These are phyloP conservation scores for Odontocolon sp. DNA, from an alignment of 2,888 invertebrate species.

Conservation along the genomic window DNA sequence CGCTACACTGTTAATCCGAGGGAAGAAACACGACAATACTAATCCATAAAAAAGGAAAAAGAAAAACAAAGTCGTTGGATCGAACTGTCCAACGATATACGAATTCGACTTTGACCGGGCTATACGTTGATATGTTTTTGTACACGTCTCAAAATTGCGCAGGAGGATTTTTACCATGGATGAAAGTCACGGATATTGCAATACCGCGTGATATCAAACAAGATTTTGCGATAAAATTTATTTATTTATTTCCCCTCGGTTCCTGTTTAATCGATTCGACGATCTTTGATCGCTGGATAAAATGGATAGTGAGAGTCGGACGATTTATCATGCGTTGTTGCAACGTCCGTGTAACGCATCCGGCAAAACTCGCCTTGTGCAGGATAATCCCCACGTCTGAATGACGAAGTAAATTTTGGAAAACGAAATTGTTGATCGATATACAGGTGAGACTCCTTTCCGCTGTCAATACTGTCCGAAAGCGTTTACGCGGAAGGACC, in stretches of 20 bases:
- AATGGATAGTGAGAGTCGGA: neutral
- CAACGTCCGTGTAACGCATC: constrained; percentile 66
- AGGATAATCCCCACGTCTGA: constrained; percentile 69
- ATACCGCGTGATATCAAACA: constrained; percentile 1
- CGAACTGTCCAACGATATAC: neutral
- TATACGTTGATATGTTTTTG: constrained; percentile 12
- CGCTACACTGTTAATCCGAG: neutral
- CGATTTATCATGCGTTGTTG: constrained; percentile 25
- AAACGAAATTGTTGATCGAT: constrained; percentile 56
- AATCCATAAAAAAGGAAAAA: too few species aligned
- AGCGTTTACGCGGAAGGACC: constrained; percentile 92
- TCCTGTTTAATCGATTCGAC: neutral
- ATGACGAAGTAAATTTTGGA: constrained; percentile 58
- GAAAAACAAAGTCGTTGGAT: neutral
- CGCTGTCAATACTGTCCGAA: constrained; percentile 93
- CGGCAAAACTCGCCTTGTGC: constrained; percentile 72
- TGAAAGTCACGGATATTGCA: constrained; percentile 59
- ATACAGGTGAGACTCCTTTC: constrained; percentile 86
- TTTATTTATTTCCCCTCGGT: constrained; percentile 5
- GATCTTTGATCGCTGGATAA: too few species aligned
- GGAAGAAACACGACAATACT: neutral
- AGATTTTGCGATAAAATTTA: neutral
- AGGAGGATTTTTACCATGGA: constrained; percentile 56
- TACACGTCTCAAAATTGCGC: constrained; percentile 33
- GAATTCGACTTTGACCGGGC: neutral